Percentiles rank a stretch among this genome's conserved stretches.
phyloP scores from a whole-genome alignment of 53 echinoderm and acorn worm genomes.

The Actinopyga echinites region DNA sequence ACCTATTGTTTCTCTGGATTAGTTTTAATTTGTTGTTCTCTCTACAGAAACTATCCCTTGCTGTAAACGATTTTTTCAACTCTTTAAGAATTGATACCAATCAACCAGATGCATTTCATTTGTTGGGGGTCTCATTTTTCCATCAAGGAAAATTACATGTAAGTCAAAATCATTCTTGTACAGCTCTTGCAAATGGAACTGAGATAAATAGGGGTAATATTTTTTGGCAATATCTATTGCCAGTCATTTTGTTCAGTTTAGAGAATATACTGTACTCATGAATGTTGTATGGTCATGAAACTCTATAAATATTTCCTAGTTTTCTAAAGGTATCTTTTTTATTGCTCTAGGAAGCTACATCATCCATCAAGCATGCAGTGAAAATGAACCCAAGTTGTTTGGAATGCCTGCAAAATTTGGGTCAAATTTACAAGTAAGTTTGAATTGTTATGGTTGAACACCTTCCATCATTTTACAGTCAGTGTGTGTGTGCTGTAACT shows the following conservation, averaged over 20 bases:
- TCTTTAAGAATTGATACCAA: conserved; percentile 68
- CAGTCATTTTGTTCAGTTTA: too few relatives aligned
- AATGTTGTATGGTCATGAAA: too few relatives aligned
- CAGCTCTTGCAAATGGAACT: too few relatives aligned
- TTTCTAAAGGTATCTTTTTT: too few relatives aligned
- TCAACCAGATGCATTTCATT: conserved; percentile 79
- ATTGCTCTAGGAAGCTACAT: conserved; percentile 70
- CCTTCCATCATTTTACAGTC: too few relatives aligned
- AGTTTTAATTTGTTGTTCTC: neutral
- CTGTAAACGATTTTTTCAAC: conserved; percentile 75
- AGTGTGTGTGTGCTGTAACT: too few relatives aligned
- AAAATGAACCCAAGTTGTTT: conserved; percentile 76
- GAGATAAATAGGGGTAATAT: too few relatives aligned
- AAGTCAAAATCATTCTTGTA: neutral
- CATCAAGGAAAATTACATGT: conserved; percentile 93
- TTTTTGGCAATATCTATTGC: too few relatives aligned
- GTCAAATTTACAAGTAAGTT: conserved; percentile 89
- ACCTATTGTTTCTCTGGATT: too few relatives aligned
- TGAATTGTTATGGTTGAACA: too few relatives aligned
- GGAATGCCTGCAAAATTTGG: conserved; percentile 83
- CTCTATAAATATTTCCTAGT: too few relatives aligned
- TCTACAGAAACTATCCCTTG: conserved; percentile 70
- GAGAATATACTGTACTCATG: too few relatives aligned
- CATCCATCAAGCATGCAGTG: conserved; percentile 53
- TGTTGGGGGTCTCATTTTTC: conserved; percentile 77